Evolutionary conservation across 2,797 vertebrate species (phyloP).

Genomic region (Notolepis coatsorum): DNA sequence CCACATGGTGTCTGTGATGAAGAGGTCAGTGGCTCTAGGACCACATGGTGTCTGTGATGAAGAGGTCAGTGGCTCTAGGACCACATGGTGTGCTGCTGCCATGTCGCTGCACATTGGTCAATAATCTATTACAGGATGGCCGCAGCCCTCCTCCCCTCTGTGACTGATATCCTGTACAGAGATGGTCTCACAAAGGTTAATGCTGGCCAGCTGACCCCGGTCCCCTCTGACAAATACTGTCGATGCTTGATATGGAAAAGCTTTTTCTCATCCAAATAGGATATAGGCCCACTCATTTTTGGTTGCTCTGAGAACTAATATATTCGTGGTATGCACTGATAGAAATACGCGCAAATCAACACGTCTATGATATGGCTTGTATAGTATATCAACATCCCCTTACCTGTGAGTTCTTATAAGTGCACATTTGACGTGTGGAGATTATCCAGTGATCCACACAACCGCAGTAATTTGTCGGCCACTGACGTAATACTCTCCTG

Average conservation of each 20-base stretch:
- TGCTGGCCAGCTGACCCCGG: slow-evolving; percentile 73
- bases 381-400: too few relatives aligned
- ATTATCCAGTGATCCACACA: neutral
- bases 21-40: too few relatives aligned
- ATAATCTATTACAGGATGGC: slow-evolving; percentile 82
- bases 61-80: slow-evolving; percentile 78
- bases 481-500: slow-evolving; percentile 7
- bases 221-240: slow-evolving; percentile 75
- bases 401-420: too few relatives aligned
- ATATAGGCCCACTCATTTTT: slow-evolving; percentile 10
- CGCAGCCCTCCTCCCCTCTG: slow-evolving; percentile 58
- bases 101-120: slow-evolving; percentile 78
- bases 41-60: slow-evolving; percentile 77
- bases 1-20: too few relatives aligned
- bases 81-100: slow-evolving; percentile 72
- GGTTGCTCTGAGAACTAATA: too few relatives aligned
- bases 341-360: too few relatives aligned
- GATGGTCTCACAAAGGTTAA: slow-evolving; percentile 80
- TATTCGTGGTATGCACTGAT: too few relatives aligned
- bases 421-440: neutral
- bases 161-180: slow-evolving; percentile 79
- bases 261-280: slow-evolving; percentile 55
- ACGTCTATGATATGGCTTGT: too few relatives aligned
- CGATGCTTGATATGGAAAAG: slow-evolving; percentile 53
- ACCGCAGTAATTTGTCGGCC: slow-evolving; percentile 35